These are phyloP conservation scores for Ctenopoma kingsleyae DNA, from an alignment of 2,797 vertebrate genomes.

Conservation along the genomic window DNA sequence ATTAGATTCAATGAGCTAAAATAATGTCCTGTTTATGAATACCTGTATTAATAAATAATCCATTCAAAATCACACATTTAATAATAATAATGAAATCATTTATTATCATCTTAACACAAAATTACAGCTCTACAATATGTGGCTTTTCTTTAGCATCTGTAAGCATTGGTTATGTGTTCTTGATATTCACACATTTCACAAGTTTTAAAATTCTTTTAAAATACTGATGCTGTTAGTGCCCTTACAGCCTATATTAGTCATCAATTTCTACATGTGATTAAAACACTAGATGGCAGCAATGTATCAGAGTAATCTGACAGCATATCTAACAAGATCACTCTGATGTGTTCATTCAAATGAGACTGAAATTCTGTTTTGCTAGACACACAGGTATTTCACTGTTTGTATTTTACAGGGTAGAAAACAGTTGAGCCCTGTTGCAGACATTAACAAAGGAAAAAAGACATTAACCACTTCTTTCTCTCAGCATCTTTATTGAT, in stretches of 20 bases:
- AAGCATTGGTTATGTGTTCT: not conserved
- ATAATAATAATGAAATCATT: slow-evolving; percentile 19
- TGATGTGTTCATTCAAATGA: slow-evolving; percentile 41
- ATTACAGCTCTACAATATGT: not conserved
- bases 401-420: slow-evolving; percentile 14
- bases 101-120: not conserved
- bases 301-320: slow-evolving; percentile 29
- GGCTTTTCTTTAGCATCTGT: not conserved
- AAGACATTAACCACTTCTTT: not conserved
- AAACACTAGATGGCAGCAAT: slow-evolving; percentile 80
- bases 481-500: slow-evolving; percentile 29
- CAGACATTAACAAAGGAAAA: not conserved
- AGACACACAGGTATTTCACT: slow-evolving; percentile 6
- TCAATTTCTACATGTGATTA: slow-evolving; percentile 9
- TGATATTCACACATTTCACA: not conserved
- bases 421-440: not conserved
- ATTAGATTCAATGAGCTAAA: slow-evolving; percentile 11
- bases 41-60: not conserved
- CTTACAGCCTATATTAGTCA: not conserved
- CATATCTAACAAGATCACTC: slow-evolving; percentile 24
- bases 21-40: not conserved
- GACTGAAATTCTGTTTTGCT: slow-evolving; percentile 32
- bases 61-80: slow-evolving; percentile 10
- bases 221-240: not conserved
- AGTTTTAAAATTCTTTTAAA: not conserved